phyloP scores from a whole-genome alignment of 2,113 vertebrate genomes.

The Alouatta palliata region DNA sequence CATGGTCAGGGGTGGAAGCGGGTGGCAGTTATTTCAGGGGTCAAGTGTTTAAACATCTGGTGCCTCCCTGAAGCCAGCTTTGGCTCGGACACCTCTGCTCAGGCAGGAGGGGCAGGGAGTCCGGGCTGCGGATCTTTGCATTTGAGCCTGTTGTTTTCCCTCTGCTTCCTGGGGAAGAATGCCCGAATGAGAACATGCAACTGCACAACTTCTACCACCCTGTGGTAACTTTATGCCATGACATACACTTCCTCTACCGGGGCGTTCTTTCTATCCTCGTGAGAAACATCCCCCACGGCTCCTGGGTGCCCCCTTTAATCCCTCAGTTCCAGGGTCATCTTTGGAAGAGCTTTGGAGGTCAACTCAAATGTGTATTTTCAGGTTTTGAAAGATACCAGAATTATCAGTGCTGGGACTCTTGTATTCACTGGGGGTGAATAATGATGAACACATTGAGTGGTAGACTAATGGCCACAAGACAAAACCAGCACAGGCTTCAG shows the following conservation, averaged over 20 bases:
- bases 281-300: not conserved
- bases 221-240: constrained; percentile 87
- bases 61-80: constrained; percentile 69
- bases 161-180: not conserved
- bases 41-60: constrained; percentile 84
- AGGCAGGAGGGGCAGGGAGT: constrained; percentile 1
- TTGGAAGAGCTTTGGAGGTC: not conserved
- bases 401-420: not conserved
- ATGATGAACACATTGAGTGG: no score
- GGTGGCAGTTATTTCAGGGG: constrained; percentile 79
- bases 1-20: not conserved
- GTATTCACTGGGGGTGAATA: not conserved
- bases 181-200: constrained; percentile 30
- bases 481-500: no score
- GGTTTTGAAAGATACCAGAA: not conserved
- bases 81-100: constrained; percentile 75
- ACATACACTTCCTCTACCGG: constrained; percentile 71
- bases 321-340: not conserved
- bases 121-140: not conserved
- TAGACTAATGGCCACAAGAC: not conserved
- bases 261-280: constrained; percentile 9
- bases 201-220: constrained; percentile 86
- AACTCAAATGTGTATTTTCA: not conserved
- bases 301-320: not conserved
- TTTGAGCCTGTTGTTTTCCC: not conserved